Conservation (phyloP, 2,797 vertebrate genomes). For the Sebastes diaconus region DNA sequence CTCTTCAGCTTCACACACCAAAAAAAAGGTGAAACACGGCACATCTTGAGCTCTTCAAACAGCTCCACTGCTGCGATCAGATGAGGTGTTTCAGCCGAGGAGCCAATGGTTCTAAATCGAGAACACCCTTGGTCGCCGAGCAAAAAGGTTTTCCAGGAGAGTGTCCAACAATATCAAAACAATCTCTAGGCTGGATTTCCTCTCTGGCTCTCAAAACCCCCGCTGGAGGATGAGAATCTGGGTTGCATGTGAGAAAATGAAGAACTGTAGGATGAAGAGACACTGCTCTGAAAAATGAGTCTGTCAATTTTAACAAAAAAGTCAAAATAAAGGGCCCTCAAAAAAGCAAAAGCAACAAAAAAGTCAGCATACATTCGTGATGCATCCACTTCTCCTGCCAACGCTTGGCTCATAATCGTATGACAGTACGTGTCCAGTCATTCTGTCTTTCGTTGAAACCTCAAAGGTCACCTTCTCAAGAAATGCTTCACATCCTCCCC, state of each 20-base stretch:
- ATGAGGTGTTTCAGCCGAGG: slow-evolving; percentile 60
- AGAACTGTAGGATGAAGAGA: slow-evolving; percentile 32
- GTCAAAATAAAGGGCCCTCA: neutral
- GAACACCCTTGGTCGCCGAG: slow-evolving; percentile 50
- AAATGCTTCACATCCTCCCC: slow-evolving; percentile 17
- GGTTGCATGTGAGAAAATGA: slow-evolving; percentile 58
- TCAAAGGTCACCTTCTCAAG: slow-evolving; percentile 24
- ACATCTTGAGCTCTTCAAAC: slow-evolving; percentile 36
- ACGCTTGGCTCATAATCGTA: neutral
- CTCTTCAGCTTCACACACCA: neutral
- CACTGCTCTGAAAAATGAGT: slow-evolving; percentile 33
- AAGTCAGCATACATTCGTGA: slow-evolving; percentile 1
- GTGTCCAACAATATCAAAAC: slow-evolving; percentile 81
- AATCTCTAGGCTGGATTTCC: slow-evolving; percentile 77
- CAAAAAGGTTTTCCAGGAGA: slow-evolving; percentile 79
- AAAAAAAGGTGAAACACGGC: neutral
- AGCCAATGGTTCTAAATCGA: slow-evolving; percentile 62
- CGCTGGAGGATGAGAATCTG: slow-evolving; percentile 53
- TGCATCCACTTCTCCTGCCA: slow-evolving; percentile 11
- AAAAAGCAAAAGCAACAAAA: neutral
- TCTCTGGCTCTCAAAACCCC: slow-evolving; percentile 57
- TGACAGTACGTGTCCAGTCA: slow-evolving; percentile 9
- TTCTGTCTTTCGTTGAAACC: slow-evolving; percentile 12
- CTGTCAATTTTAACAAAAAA: slow-evolving; percentile 35
- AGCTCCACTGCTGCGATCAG: slow-evolving; percentile 51